Evolutionary conservation across 2,113 vertebrate genomes (phyloP).

Genomic region (Phyllostomus hastatus): DNA sequence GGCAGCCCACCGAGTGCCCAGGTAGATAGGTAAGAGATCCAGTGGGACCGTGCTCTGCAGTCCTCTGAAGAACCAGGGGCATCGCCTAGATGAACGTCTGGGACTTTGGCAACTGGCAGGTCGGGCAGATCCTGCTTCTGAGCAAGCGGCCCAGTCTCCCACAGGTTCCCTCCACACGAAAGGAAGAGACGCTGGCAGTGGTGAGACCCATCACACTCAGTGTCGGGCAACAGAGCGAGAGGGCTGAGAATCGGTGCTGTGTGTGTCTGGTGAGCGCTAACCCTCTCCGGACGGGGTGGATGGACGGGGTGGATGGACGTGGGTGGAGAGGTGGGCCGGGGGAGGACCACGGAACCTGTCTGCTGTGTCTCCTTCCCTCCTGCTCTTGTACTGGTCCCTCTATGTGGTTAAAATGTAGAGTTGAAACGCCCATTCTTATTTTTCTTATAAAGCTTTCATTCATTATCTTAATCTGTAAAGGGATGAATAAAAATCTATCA

Average conservation of each 20-base stretch:
- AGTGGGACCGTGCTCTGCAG: not conserved
- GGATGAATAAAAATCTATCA: not conserved
- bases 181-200: not conserved
- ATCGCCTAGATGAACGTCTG: not conserved
- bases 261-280: not conserved
- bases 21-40: not conserved
- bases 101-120: not conserved
- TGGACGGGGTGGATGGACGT: not conserved
- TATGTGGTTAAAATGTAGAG: not conserved
- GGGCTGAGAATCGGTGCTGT: not conserved
- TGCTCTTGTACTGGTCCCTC: not conserved
- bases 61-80: not conserved
- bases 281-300: not conserved
- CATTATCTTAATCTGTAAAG: not conserved
- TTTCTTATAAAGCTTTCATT: not conserved
- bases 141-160: not conserved
- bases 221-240: not conserved
- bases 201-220: not conserved
- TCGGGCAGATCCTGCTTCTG: not conserved
- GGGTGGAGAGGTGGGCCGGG: not conserved
- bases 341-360: not conserved
- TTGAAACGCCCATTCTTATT: not conserved
- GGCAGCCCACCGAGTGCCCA: not conserved
- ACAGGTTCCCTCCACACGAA: not conserved
- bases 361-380: not conserved